Evolutionary conservation across 2,888 invertebrate genomes (phyloP).

Genomic region (Auanema freiburgensis): DNA sequence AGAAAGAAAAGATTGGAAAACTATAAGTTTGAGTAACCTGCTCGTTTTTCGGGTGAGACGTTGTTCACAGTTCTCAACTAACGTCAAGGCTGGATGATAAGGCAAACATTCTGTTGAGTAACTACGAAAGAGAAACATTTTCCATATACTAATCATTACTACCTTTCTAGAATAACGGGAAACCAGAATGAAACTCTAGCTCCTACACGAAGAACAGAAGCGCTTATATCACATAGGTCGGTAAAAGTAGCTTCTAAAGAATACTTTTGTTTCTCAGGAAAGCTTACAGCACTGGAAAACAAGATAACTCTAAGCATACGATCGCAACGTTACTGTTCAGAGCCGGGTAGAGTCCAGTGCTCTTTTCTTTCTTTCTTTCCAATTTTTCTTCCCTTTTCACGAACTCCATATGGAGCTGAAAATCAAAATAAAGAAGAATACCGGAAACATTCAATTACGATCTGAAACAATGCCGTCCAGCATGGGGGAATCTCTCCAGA

Average conservation of each 20-base stretch:
- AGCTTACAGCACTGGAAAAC: constrained; percentile 61
- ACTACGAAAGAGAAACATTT: constrained; percentile 43
- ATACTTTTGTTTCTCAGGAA: constrained; percentile 77
- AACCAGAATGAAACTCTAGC: constrained; percentile 93
- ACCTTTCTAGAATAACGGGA: constrained; percentile 79
- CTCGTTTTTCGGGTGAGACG: constrained; percentile 70
- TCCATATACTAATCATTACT: constrained; percentile 32
- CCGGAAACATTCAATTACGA: constrained; percentile 66
- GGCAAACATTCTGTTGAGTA: constrained; percentile 74
- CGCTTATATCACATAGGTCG: constrained; percentile 84
- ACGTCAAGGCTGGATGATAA: constrained; percentile 76
- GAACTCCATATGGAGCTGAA: constrained; percentile 92
- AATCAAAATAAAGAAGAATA: not conserved
- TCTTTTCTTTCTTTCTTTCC: constrained; percentile 68
- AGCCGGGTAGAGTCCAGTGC: constrained; percentile 41
- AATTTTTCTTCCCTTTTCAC: constrained; percentile 87
- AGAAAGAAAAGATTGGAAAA: constrained; percentile 1
- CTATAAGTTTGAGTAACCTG: constrained; percentile 4
- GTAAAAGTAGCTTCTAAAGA: constrained; percentile 70
- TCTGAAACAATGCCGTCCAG: constrained; percentile 94
- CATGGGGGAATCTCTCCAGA: constrained; percentile 74
- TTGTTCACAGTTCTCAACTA: constrained; percentile 87
- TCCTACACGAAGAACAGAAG: constrained; percentile 75
- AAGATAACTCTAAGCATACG: not conserved
- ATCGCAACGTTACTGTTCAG: constrained; percentile 31